Base-by-base conservation (phyloP, 2,888 invertebrate genomes). In the Papilio demoleus region DNA sequence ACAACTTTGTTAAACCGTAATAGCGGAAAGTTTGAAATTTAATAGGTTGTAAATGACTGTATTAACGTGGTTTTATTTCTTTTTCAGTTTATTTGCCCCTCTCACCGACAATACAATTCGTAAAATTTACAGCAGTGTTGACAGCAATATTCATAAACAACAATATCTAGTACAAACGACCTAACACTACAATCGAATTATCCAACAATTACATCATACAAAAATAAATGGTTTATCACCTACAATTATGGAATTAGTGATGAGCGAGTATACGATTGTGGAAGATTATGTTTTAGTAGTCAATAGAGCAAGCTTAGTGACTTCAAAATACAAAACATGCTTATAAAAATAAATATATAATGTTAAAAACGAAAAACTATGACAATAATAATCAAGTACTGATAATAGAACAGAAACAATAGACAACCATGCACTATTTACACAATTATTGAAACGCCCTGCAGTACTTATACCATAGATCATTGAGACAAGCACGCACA, bases 401-500 rank as follows among this genome's bases (percentile, higher is more conserved):
- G 27, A 50, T 14, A 53, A 56, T 8, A 53, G 27, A 8, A n/a
- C 22, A 53, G n/a, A n/a, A n/a, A 53, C 27, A 31, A 53, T 31
- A 53, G n/a, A 53, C 31, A 31, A 53, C 1, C 53, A 56, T 31
- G 53, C 53, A 31, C 17, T 31, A 1, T 24, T 27, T 56, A 56
- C n/a, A 53, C n/a, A 56, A 24, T 50, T n/a, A 53, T 17, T 50
- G 42, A 4, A 40, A 60, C n/a, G 38, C 38, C 31, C 36, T 53
- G 65, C 34, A 34, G 34, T 14, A 56, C 53, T 56, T 56, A 60
- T 40, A 38, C 50, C 31, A 69, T 34, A 63, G 53, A 50, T 42
- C 61, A 65, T 47, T 9, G 56, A 67, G 42, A 71, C 66, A 78
- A 82, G 81, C 79, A 80, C 81, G 75, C 79, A 82, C 80, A 75